Evolutionary conservation across 2,888 invertebrate species (phyloP).

Genomic region (Sarcophaga caerulescens): DNA sequence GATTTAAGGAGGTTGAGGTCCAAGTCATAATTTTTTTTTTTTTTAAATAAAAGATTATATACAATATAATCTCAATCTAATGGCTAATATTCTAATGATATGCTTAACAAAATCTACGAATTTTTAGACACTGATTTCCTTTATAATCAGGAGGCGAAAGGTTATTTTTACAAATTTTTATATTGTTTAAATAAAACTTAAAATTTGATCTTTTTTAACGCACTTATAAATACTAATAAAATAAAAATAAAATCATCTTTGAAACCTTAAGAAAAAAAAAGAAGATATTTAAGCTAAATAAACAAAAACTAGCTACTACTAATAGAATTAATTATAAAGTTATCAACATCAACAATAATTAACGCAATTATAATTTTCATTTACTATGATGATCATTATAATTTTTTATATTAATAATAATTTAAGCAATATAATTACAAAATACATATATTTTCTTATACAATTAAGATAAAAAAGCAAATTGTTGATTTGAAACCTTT

Average conservation of each 20-base stretch:
- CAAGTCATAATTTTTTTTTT: not conserved
- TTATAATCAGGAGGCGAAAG: too few relatives aligned
- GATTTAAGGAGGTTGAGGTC: not conserved
- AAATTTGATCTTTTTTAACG: conserved; percentile 30
- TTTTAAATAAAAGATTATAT: not conserved
- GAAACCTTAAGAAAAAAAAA: not conserved
- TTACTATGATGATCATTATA: conserved; percentile 11
- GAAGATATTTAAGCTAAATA: too few relatives aligned
- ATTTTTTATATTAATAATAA: conserved; percentile 42
- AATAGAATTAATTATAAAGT: conserved; percentile 27
- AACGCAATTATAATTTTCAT: conserved; percentile 27
- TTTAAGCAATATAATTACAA: conserved; percentile 51
- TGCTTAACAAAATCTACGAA: too few relatives aligned
- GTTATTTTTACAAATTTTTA: conserved; percentile 42
- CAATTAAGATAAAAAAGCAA: conserved; percentile 10
- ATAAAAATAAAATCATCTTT: not conserved
- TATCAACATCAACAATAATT: not conserved
- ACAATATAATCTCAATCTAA: too few relatives aligned
- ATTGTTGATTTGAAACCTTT: conserved; percentile 21
- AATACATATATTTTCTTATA: not conserved
- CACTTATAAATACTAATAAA: conserved; percentile 30
- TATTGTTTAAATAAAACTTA: conserved; percentile 23
- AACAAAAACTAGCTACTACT: not conserved
- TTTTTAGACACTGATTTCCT: too few relatives aligned
- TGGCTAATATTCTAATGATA: too few relatives aligned